phyloP scores from a whole-genome alignment of 1,140 invertebrate species.

The Scaptomyza montana region DNA sequence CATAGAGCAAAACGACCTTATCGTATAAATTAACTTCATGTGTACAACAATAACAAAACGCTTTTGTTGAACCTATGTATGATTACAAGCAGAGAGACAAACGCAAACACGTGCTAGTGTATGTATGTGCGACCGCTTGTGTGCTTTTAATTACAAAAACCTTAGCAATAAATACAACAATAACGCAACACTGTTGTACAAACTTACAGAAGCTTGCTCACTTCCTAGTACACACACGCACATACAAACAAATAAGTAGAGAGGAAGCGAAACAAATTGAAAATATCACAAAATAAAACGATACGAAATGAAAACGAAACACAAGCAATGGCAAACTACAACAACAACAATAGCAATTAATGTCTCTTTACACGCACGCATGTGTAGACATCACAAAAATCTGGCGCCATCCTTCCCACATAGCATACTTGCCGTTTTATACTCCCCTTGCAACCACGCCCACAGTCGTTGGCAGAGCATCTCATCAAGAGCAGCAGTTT shows the following conservation, averaged over 20 bases:
- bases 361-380: conserved; percentile 32
- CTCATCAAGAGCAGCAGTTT: conserved; percentile 15
- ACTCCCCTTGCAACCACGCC: conserved; percentile 6
- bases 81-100: conserved; percentile 50
- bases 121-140: neutral
- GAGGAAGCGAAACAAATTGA: conserved; percentile 14
- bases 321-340: conserved; percentile 48
- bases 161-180: conserved; percentile 24
- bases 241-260: neutral
- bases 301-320: conserved; percentile 58
- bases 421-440: neutral
- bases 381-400: conserved; percentile 37
- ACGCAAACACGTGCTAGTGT: conserved; percentile 32
- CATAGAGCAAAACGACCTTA: conserved; percentile 78
- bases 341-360: conserved; percentile 25
- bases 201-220: conserved; percentile 60
- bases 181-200: conserved; percentile 63
- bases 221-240: conserved; percentile 57
- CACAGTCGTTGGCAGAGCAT: conserved; percentile 15
- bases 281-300: conserved; percentile 46
- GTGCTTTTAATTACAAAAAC: conserved; percentile 62
- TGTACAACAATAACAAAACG: conserved; percentile 62
- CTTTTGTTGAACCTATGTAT: conserved; percentile 71
- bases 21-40: conserved; percentile 72
- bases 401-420: conserved; percentile 43